Evolutionary conservation across 2,888 invertebrate species (phyloP).

Genomic region (Idaea biselata): DNA sequence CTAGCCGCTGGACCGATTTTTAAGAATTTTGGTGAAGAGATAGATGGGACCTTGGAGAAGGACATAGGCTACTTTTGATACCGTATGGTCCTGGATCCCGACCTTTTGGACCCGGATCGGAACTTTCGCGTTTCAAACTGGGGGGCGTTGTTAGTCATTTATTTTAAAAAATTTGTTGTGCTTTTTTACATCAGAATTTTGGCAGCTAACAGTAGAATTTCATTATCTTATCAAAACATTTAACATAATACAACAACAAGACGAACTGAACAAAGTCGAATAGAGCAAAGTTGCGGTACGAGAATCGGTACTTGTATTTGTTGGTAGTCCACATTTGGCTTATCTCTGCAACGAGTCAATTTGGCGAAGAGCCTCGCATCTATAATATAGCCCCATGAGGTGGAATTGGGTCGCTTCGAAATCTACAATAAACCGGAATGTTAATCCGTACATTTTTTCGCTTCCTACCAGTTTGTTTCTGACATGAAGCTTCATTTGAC

Average conservation of each 20-base stretch:
- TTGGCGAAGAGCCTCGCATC: background rate
- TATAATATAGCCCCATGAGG: background rate
- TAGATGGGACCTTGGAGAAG: too few relatives aligned
- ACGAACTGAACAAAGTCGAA: background rate
- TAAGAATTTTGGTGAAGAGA: too few relatives aligned
- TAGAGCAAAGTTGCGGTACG: background rate
- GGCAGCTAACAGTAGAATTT: background rate
- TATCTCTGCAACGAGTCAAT: background rate
- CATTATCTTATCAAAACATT: background rate
- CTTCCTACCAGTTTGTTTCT: slow-evolving; percentile 2
- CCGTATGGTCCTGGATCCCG: too few relatives aligned
- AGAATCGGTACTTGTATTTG: slow-evolving; percentile 10
- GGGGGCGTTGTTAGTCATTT: too few relatives aligned
- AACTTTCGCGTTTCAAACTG: too few relatives aligned
- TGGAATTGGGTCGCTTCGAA: background rate
- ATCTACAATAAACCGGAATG: background rate
- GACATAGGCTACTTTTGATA: too few relatives aligned
- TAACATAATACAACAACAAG: background rate
- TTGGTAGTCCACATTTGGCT: background rate
- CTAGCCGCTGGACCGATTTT: too few relatives aligned
- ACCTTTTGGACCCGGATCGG: too few relatives aligned
- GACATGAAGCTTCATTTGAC: too few relatives aligned
- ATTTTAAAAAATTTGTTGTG: too few relatives aligned
- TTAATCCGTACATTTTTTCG: background rate
- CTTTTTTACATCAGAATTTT: background rate